Conservation (phyloP, 2,888 invertebrate species). For the Aphidoletes aphidimyza region DNA sequence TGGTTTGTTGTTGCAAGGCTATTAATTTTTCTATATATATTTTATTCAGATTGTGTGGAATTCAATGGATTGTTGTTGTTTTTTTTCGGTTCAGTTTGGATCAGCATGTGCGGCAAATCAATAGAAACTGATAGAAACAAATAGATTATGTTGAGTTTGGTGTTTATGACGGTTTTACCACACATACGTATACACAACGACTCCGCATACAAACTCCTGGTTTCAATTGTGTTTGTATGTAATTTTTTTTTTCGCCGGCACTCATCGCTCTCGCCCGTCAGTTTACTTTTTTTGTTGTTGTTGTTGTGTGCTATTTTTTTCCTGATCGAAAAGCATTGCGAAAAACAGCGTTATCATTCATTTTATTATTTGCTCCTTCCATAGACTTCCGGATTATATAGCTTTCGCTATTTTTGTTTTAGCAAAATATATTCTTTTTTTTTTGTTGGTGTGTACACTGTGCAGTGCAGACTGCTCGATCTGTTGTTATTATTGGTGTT, state of each 20-base stretch:
- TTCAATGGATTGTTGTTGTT: background rate
- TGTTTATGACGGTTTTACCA: constrained; percentile 30
- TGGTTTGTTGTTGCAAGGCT: background rate
- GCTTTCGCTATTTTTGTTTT: constrained; percentile 39
- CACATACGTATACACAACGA: background rate
- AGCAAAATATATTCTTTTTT: background rate
- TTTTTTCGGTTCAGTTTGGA: too few species aligned
- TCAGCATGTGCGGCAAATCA: constrained; percentile 16
- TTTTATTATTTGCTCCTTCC: constrained; percentile 45
- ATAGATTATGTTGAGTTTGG: constrained; percentile 46
- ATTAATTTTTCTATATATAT: constrained; percentile 35
- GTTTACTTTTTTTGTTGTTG: background rate
- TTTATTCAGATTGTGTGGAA: background rate
- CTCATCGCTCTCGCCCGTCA: background rate
- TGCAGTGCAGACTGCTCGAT: too few species aligned
- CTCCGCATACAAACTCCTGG: background rate
- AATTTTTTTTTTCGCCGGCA: background rate
- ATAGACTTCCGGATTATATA: constrained; percentile 28
- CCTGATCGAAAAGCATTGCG: background rate
- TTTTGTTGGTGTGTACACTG: background rate
- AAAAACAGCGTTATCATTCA: constrained; percentile 45
- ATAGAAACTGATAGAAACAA: constrained; percentile 38
- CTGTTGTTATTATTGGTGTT: constrained; percentile 1
- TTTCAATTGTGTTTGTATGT: background rate
- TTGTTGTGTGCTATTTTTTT: background rate